These are phyloP conservation scores for Sesia bembeciformis DNA, from an alignment of 2,888 invertebrate genomes.

Conservation along the genomic window DNA sequence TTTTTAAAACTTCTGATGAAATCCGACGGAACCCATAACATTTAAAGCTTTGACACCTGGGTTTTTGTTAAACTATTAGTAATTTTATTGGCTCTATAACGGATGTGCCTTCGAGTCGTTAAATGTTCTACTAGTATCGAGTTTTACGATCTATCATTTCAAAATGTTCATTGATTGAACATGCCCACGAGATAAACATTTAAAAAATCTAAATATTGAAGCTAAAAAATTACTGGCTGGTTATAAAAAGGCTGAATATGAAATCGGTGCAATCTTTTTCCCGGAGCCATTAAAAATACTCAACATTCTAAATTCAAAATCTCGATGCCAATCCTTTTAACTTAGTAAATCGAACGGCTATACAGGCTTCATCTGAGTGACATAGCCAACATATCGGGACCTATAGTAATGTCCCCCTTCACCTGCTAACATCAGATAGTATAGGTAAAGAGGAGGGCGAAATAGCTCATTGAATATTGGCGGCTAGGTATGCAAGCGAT, in stretches of 20 bases:
- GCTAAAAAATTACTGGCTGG: background rate
- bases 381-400: conserved; percentile 23
- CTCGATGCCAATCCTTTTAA: conserved; percentile 46
- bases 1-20: too few relatives aligned
- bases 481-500: conserved; percentile 36
- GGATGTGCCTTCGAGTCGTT: too few relatives aligned
- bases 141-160: too few relatives aligned
- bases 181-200: too few relatives aligned
- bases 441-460: conserved; percentile 11
- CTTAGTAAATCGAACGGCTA: conserved; percentile 43
- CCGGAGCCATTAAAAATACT: background rate
- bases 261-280: background rate
- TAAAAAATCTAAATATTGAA: too few relatives aligned
- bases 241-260: background rate
- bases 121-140: too few relatives aligned
- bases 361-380: conserved; percentile 46
- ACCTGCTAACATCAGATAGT: conserved; percentile 23
- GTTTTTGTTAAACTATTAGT: too few relatives aligned
- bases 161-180: too few relatives aligned
- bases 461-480: conserved; percentile 26
- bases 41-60: too few relatives aligned
- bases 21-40: too few relatives aligned
- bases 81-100: too few relatives aligned
- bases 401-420: conserved; percentile 5
- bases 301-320: conserved; percentile 28